A percentile compares a stretch with the other conserved stretches of the same genome.
These are phyloP conservation scores for Rugalucina vietnamica DNA, from an alignment of 2,888 invertebrate species.

Conservation along the genomic window DNA sequence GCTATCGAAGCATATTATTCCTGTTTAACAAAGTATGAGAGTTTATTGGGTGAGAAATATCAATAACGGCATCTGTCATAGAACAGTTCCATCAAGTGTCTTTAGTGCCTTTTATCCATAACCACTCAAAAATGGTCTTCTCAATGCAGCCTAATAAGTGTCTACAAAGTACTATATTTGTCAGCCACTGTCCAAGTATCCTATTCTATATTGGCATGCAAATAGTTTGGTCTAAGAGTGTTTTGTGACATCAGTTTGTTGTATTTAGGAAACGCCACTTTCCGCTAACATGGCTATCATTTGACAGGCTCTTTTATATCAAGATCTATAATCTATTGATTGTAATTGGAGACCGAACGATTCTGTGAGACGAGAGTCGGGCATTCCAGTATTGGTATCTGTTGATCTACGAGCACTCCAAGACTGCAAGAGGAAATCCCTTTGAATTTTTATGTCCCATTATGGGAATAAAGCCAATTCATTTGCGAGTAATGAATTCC, in stretches of 20 bases:
- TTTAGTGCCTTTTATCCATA: too few relatives aligned
- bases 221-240: too few relatives aligned
- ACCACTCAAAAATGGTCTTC: too few relatives aligned
- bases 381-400: constrained; percentile 6
- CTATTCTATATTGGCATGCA: too few relatives aligned
- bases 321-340: constrained; percentile 14
- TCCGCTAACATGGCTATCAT: too few relatives aligned
- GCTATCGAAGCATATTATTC: background rate
- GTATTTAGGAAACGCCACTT: too few relatives aligned
- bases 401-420: background rate
- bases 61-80: constrained; percentile 11
- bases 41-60: constrained; percentile 14
- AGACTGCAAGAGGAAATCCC: background rate
- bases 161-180: too few relatives aligned
- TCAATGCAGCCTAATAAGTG: too few relatives aligned
- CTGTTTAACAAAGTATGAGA: background rate
- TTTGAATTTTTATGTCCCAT: constrained; percentile 10
- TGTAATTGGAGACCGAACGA: background rate
- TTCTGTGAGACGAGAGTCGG: background rate
- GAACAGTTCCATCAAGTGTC: background rate
- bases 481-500: background rate
- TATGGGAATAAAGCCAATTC: background rate
- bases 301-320: background rate
- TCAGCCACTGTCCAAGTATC: too few relatives aligned
- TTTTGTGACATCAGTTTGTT: too few relatives aligned